Percentiles rank a stretch among this genome's conserved stretches.
Conservation (phyloP, 2,888 invertebrate genomes). For the Tetropium fuscum region DNA sequence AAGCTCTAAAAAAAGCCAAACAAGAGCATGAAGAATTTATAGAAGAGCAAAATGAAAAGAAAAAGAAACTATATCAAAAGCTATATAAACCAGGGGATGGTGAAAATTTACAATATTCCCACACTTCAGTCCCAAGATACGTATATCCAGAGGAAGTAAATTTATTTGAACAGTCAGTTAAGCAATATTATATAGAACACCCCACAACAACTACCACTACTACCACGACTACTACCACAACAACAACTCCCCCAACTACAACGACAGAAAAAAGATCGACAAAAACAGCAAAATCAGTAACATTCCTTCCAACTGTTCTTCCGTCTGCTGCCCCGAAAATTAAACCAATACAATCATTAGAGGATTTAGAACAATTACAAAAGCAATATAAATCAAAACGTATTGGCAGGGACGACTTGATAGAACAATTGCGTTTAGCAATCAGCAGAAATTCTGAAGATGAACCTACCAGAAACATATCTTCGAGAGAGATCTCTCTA, state of each 20-base stretch:
- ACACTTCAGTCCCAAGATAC: conserved; percentile 64
- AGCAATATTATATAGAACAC: conserved; percentile 76
- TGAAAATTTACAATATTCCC: conserved; percentile 52
- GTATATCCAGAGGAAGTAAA: conserved; percentile 74
- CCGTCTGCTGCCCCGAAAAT: conserved; percentile 69
- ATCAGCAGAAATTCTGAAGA: conserved; percentile 76
- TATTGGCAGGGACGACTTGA: conserved; percentile 76
- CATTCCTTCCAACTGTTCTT: conserved; percentile 67
- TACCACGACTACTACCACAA: conserved; percentile 71
- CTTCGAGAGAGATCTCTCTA: conserved; percentile 79
- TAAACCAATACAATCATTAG: conserved; percentile 59
- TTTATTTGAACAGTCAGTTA: conserved; percentile 75
- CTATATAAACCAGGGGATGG: conserved; percentile 61
- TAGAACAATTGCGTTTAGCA: conserved; percentile 81
- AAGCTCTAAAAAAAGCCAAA: conserved; percentile 81
- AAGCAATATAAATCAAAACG: conserved; percentile 67
- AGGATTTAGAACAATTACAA: conserved; percentile 61
- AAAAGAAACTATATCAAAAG: conserved; percentile 67
- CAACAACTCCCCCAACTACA: conserved; percentile 5
- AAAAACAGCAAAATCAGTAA: conserved; percentile 26
- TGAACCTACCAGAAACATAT: conserved; percentile 76
- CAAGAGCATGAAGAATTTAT: conserved; percentile 79
- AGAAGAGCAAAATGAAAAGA: conserved; percentile 76
- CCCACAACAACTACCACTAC: conserved; percentile 78
- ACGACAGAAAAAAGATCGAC: conserved; percentile 30